A percentile compares a stretch with the other conserved stretches of the same genome.
phyloP scores from a whole-genome alignment of 2,797 vertebrate species.

The Microctenopoma stevenorrisi region DNA sequence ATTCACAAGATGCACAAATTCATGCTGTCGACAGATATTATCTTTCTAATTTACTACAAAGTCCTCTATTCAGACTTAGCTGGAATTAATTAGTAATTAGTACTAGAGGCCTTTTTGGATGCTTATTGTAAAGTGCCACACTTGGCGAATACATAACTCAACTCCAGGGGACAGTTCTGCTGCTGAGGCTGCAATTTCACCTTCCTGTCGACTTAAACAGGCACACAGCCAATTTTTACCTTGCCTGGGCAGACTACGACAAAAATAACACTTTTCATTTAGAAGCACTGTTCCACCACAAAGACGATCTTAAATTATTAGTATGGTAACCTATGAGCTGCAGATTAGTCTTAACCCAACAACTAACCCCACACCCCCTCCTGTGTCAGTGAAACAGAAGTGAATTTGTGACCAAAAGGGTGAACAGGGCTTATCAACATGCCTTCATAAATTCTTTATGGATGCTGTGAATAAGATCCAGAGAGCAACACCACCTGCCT shows the following conservation, averaged over 20 bases:
- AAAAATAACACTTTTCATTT: constrained; percentile 1
- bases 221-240: constrained; percentile 7
- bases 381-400: constrained; percentile 1
- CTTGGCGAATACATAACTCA: constrained; percentile 28
- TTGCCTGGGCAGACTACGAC: background rate
- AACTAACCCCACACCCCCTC: background rate
- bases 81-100: background rate
- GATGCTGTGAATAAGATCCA: constrained; percentile 10
- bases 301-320: background rate
- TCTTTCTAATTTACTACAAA: too few species aligned
- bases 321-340: background rate
- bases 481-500: background rate
- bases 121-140: constrained; percentile 1
- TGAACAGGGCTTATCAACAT: constrained; percentile 20
- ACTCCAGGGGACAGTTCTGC: background rate
- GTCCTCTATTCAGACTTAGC: background rate
- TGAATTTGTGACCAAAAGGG: background rate
- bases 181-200: constrained; percentile 9
- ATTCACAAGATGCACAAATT: background rate
- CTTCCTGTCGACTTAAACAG: background rate
- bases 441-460: constrained; percentile 43
- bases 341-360: background rate
- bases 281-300: background rate
- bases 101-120: background rate
- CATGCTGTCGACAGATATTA: background rate